A percentile compares a stretch with the other conserved stretches of the same genome.
These are phyloP conservation scores for Prunella himalayana DNA, from an alignment of 2,113 vertebrate genomes.

Conservation along the genomic window DNA sequence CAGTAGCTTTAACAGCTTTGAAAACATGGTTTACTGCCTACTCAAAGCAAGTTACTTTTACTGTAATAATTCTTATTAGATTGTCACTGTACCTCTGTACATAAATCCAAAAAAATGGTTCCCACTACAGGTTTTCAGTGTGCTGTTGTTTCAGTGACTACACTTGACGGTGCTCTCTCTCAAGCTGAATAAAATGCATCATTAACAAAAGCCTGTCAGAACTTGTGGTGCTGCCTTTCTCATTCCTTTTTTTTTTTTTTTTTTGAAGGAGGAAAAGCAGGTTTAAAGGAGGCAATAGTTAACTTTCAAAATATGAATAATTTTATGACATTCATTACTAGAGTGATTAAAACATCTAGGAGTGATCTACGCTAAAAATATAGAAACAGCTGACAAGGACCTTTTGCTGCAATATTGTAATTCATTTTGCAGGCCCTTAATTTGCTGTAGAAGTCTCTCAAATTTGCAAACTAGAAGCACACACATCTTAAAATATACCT, in stretches of 20 bases:
- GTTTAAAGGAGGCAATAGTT: neutral
- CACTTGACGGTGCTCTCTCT: neutral
- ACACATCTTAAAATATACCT: neutral
- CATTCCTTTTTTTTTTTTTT: neutral
- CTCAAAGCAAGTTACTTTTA: neutral
- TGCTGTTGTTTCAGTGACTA: neutral
- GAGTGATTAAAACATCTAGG: neutral
- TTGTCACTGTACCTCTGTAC: neutral
- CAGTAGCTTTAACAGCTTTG: neutral
- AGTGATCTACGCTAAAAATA: neutral
- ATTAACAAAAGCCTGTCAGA: conserved; percentile 28
- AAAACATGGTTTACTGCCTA: neutral
- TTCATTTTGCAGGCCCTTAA: neutral
- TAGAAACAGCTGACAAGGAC: neutral
- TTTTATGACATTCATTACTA: neutral
- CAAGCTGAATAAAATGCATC: neutral
- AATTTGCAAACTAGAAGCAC: neutral
- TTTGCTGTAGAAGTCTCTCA: neutral
- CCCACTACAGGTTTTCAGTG: neutral
- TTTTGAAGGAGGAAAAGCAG: neutral
- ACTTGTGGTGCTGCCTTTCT: neutral
- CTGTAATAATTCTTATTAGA: neutral
- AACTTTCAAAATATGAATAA: neutral
- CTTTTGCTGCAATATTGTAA: neutral
- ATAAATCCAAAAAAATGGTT: neutral